A percentile compares a stretch with the other conserved stretches of the same genome.
These are phyloP conservation scores for Desoria tigrina DNA, from an alignment of 2,888 invertebrate species.

Conservation along the genomic window DNA sequence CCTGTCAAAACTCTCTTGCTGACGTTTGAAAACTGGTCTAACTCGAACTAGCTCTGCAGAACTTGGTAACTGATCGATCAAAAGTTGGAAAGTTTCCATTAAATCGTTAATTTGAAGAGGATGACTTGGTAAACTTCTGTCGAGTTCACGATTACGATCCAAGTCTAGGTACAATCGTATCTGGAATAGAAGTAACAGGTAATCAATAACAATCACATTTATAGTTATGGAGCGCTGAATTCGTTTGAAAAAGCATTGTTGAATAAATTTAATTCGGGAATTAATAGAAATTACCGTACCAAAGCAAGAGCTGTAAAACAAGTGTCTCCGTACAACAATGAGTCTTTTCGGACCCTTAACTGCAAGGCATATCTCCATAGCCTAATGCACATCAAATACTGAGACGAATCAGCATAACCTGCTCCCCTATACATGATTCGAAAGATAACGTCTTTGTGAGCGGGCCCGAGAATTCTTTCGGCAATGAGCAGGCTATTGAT, in stretches of 20 bases:
- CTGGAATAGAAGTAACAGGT: constrained; percentile 23
- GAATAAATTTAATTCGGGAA: not conserved
- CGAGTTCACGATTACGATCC: constrained; percentile 46
- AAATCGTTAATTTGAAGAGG: constrained; percentile 64
- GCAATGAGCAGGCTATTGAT: constrained; percentile 84
- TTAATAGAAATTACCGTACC: constrained; percentile 72
- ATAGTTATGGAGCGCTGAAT: too few relatives aligned
- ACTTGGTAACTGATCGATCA: constrained; percentile 66
- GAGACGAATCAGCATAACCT: constrained; percentile 61
- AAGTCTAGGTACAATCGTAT: constrained; percentile 52
- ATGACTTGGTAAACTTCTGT: constrained; percentile 38
- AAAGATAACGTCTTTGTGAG: constrained; percentile 85
- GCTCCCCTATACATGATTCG: constrained; percentile 68
- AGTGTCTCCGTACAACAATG: constrained; percentile 72
- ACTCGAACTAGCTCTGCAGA: constrained; percentile 58
- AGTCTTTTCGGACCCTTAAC: constrained; percentile 75
- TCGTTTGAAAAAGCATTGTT: too few relatives aligned
- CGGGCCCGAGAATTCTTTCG: constrained; percentile 74
- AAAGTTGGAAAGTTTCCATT: constrained; percentile 67
- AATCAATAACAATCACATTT: not conserved
- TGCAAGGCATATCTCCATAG: constrained; percentile 82
- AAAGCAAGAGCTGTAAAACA: constrained; percentile 84
- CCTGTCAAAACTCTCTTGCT: constrained; percentile 79
- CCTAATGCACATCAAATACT: constrained; percentile 79
- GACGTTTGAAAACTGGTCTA: constrained; percentile 73